Evolutionary conservation across 2,888 invertebrate genomes (phyloP), one percentile per base, ranked within the genome.

Genomic region (Copidosoma aretas): DNA sequence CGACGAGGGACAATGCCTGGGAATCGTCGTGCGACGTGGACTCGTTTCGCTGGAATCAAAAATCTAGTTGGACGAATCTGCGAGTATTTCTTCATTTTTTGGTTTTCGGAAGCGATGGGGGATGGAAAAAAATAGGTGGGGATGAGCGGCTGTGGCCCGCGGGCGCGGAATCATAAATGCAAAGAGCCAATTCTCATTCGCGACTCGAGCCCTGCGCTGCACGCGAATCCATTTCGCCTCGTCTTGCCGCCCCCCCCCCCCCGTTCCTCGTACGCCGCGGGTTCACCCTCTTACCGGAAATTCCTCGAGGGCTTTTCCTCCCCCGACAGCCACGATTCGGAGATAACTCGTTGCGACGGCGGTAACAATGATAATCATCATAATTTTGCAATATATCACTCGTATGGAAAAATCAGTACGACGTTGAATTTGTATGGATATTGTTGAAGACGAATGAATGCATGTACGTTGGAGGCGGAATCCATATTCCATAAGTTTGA

Each of bases 171-270:
- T 68, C 60, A 41, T 68, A 32, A 32, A 68, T 54, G 63, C 68
- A 68, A 68, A 68, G 63, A 63, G 63, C 63, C 60, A 68, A 68
- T 68, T 68, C 51, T 68, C 63, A 59, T 64, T 64, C 60, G 46
- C 66, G 46, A 25, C 12, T 57, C 43, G 43, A 46, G 17, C 43
- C 43, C 43, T 22, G 46, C 17, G 32, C 52, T 15, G 41, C 53
- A 53, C 25, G 39, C 21, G 32, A 12, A 22, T 66, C 49, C 51
- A 56, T 53, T 51, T 24, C 22, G n/a, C 5, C 51, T n/a, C 43
- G 41, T 43, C 17, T 46, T 46, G 8, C 12, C 43, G 43, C 43
- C 3, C 12, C 14, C 12, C 17, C 41, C 8, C 14, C 14, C 41
- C 10, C 41, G 41, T 41, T 41, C 41, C 41, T 8, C 41, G 41